Conservation (phyloP, 2,888 invertebrate genomes). For the Thysanoteuthis rhombus region DNA sequence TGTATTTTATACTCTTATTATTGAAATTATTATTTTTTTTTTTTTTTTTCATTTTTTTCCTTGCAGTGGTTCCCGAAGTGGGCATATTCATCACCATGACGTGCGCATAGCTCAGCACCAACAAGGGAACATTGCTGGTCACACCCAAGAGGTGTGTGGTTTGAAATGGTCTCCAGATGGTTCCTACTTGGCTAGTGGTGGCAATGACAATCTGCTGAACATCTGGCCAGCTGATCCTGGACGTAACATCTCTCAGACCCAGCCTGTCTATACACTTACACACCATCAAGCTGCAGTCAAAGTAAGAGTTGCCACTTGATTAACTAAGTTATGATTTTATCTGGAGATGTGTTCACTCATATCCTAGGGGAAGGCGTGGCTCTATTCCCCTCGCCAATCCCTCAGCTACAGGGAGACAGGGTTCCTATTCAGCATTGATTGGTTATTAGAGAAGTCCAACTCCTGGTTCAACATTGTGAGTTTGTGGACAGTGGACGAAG, state of each 20-base stretch:
- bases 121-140: constrained; percentile 78
- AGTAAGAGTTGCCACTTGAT: too few species aligned
- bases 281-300: constrained; percentile 70
- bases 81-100: constrained; percentile 92
- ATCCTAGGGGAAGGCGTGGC: too few species aligned
- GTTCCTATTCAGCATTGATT: too few species aligned
- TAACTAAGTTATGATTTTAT: too few species aligned
- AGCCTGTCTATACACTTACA: constrained; percentile 72
- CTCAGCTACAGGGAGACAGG: too few species aligned
- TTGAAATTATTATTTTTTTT: not conserved
- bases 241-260: constrained; percentile 35
- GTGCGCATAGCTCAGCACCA: constrained; percentile 88
- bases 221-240: constrained; percentile 77
- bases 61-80: constrained; percentile 82
- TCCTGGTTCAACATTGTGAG: too few species aligned
- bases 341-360: too few species aligned
- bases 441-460: too few species aligned
- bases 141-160: constrained; percentile 82
- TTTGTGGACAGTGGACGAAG: too few species aligned
- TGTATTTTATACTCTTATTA: not conserved
- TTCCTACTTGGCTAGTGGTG: constrained; percentile 92
- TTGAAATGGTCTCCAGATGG: constrained; percentile 96
- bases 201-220: constrained; percentile 94
- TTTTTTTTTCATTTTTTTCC: not conserved
- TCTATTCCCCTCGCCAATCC: too few species aligned